Conservation (phyloP, 2,797 vertebrate genomes). For the Intellagama lesueurii region DNA sequence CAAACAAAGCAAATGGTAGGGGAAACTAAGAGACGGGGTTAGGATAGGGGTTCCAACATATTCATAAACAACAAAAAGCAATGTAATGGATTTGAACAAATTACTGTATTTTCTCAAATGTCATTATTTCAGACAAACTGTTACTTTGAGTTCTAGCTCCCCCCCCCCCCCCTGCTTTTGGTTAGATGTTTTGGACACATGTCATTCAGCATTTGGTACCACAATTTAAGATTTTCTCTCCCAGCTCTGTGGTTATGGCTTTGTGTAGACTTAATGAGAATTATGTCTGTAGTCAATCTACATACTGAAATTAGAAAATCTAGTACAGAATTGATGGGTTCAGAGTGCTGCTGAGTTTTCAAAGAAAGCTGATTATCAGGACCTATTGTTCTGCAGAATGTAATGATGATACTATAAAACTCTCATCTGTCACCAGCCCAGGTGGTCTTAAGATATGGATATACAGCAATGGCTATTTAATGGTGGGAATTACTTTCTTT, state of each 20-base stretch:
- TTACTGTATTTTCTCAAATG: not conserved
- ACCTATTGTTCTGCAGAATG: conserved; percentile 1
- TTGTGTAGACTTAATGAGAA: conserved; percentile 5
- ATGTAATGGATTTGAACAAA: not conserved
- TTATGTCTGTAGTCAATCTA: not conserved
- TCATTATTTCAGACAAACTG: not conserved
- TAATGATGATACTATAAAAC: not conserved
- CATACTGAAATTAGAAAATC: not conserved
- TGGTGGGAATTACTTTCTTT: not conserved
- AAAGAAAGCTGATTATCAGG: conserved; percentile 18
- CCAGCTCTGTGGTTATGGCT: not conserved
- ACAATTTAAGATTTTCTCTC: not conserved
- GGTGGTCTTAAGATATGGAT: conserved; percentile 16
- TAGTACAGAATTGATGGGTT: not conserved
- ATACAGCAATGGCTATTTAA: not conserved
- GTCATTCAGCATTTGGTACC: not conserved
- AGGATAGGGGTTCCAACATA: not conserved
- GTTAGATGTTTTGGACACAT: not conserved
- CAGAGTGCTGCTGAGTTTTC: conserved; percentile 1
- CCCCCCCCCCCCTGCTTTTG: not conserved
- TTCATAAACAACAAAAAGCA: not conserved
- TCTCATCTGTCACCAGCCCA: conserved; percentile 20
- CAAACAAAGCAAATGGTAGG: not conserved
- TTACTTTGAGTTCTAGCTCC: not conserved
- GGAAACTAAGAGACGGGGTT: not conserved